These are phyloP conservation scores for Nannobrachium achirus DNA, from an alignment of 2,113 vertebrate genomes.

Conservation along the genomic window DNA sequence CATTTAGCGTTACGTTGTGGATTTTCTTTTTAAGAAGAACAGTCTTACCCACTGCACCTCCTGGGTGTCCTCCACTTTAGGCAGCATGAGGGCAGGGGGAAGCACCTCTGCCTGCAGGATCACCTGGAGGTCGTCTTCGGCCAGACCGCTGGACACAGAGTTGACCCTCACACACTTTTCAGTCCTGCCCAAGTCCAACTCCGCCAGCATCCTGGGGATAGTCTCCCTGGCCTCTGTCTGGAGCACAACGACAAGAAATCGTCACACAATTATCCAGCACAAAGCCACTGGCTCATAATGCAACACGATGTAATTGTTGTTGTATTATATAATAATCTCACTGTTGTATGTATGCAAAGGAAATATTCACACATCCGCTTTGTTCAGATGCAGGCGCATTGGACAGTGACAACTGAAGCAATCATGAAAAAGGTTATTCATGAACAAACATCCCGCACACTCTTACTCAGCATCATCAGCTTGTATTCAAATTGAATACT, in stretches of 20 bases:
- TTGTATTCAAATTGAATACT: too few relatives aligned
- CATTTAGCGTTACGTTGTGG: neutral
- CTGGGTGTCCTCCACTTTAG: constrained; percentile 89
- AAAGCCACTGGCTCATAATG: too few relatives aligned
- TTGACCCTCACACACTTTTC: constrained; percentile 96
- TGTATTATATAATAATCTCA: too few relatives aligned
- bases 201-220: constrained; percentile 84
- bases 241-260: constrained; percentile 1
- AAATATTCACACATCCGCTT: too few relatives aligned
- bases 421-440: too few relatives aligned
- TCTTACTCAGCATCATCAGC: too few relatives aligned
- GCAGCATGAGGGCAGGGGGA: constrained; percentile 94
- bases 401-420: too few relatives aligned
- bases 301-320: neutral
- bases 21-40: neutral
- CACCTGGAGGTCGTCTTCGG: constrained; percentile 87
- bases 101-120: constrained; percentile 85
- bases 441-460: too few relatives aligned
- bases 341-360: too few relatives aligned
- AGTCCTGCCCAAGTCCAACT: constrained; percentile 84
- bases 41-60: constrained; percentile 92
- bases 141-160: constrained; percentile 91
- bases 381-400: too few relatives aligned
- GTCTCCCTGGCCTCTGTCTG: constrained; percentile 89
- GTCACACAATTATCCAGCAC: neutral